Evolutionary conservation across 2,888 invertebrate genomes (phyloP).

Genomic region (Archips crataeganus): DNA sequence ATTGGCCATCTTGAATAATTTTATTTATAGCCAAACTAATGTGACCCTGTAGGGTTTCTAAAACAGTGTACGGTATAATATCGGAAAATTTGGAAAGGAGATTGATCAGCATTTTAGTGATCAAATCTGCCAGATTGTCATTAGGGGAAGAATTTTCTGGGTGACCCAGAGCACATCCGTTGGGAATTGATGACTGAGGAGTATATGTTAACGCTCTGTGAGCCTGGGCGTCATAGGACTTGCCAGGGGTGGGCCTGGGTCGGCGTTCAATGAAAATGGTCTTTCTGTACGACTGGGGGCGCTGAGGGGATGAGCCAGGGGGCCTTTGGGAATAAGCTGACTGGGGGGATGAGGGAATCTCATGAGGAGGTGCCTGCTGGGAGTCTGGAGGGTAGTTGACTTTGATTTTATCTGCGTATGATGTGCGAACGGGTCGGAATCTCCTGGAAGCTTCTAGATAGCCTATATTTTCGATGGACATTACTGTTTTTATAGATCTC

Average conservation of each 20-base stretch:
- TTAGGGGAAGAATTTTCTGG: neutral
- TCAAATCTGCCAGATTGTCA: neutral
- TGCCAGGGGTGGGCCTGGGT: neutral
- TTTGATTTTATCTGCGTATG: neutral
- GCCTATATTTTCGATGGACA: neutral
- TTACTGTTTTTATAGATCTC: neutral
- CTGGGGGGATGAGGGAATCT: neutral
- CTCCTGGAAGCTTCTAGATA: neutral
- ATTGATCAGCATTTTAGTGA: neutral
- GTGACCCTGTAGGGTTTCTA: neutral
- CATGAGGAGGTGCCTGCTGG: neutral
- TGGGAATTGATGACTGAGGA: neutral
- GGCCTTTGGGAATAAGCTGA: neutral
- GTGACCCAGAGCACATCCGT: neutral
- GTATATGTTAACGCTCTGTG: neutral
- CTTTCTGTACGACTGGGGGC: neutral
- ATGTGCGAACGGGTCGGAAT: neutral
- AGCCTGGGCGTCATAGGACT: neutral
- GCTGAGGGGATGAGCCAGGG: neutral
- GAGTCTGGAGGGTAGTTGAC: neutral
- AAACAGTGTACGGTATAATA: conserved; percentile 7
- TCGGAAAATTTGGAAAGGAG: neutral
- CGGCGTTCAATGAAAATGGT: neutral
- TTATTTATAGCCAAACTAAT: conserved; percentile 5
- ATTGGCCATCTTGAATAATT: conserved; percentile 3